A percentile compares a stretch with the other conserved stretches of the same genome.
Evolutionary conservation across 1,140 invertebrate genomes (phyloP).

Genomic region (Sarcophaga peregrina): DNA sequence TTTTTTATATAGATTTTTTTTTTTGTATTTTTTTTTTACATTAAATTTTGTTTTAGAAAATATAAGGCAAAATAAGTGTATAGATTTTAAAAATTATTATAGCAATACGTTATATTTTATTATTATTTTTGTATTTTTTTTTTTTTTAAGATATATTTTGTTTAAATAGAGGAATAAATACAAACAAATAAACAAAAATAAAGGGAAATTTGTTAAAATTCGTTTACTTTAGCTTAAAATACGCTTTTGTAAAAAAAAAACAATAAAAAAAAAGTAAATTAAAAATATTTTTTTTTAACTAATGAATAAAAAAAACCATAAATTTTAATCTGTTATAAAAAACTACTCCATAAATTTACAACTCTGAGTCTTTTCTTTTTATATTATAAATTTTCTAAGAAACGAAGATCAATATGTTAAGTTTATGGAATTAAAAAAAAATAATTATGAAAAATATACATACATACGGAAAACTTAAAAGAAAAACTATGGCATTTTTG

Average conservation of each 20-base stretch:
- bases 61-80: too few species aligned
- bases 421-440: too few species aligned
- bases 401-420: too few species aligned
- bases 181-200: not conserved
- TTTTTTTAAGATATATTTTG: not conserved
- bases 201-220: conserved; percentile 9
- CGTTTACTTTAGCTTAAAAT: conserved; percentile 30
- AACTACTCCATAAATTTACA: too few species aligned
- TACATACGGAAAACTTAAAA: conserved; percentile 23
- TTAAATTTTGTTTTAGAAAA: not conserved
- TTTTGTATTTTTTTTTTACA: not conserved
- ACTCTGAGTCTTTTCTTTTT: too few species aligned
- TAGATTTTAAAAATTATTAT: not conserved
- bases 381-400: too few species aligned
- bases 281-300: too few species aligned
- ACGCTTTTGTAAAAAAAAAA: not conserved
- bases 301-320: too few species aligned
- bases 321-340: too few species aligned
- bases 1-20: not conserved
- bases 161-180: conserved; percentile 1
- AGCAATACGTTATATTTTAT: not conserved
- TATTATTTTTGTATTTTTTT: not conserved
- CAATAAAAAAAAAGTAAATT: not conserved
- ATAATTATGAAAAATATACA: too few species aligned
- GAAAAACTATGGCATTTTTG: conserved; percentile 44